Conservation (phyloP, 2,888 invertebrate genomes). For the Cerceris rybyensis region DNA sequence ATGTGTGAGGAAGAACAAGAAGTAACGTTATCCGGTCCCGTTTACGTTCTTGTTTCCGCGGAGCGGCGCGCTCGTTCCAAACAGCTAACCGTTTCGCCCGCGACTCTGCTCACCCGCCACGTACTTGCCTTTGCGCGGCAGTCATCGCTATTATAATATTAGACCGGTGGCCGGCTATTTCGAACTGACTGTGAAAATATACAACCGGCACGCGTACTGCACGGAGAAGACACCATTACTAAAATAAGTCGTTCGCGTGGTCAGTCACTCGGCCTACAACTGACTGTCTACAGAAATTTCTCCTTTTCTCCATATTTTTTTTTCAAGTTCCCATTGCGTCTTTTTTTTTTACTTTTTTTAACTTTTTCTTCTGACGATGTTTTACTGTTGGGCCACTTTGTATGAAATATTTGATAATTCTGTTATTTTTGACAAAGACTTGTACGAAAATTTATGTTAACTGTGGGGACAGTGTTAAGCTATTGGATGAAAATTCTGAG, state of each 20-base stretch:
- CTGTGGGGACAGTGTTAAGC: too few relatives aligned
- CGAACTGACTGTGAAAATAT: slow-evolving; percentile 79
- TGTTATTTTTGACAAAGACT: too few relatives aligned
- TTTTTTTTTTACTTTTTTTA: neutral
- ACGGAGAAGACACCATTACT: slow-evolving; percentile 40
- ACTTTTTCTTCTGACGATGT: too few relatives aligned
- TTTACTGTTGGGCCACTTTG: too few relatives aligned
- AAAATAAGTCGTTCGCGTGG: slow-evolving; percentile 62
- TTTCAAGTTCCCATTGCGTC: too few relatives aligned
- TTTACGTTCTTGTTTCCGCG: slow-evolving; percentile 43
- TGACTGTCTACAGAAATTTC: slow-evolving; percentile 6
- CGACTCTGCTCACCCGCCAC: slow-evolving; percentile 27
- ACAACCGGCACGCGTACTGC: slow-evolving; percentile 66
- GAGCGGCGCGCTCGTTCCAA: slow-evolving; percentile 47
- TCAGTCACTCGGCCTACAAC: slow-evolving; percentile 54
- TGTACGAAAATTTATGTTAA: too few relatives aligned
- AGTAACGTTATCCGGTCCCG: slow-evolving; percentile 63
- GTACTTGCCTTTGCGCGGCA: slow-evolving; percentile 44
- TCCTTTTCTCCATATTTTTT: neutral
- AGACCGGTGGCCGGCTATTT: slow-evolving; percentile 78
- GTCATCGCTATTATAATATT: slow-evolving; percentile 79
- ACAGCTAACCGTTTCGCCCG: slow-evolving; percentile 46
- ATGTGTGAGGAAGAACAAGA: slow-evolving; percentile 33
- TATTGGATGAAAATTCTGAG: too few relatives aligned
- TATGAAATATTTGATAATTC: too few relatives aligned